These are phyloP conservation scores for Austrofundulus limnaeus DNA, from an alignment of 2,113 vertebrate genomes.

Conservation along the genomic window DNA sequence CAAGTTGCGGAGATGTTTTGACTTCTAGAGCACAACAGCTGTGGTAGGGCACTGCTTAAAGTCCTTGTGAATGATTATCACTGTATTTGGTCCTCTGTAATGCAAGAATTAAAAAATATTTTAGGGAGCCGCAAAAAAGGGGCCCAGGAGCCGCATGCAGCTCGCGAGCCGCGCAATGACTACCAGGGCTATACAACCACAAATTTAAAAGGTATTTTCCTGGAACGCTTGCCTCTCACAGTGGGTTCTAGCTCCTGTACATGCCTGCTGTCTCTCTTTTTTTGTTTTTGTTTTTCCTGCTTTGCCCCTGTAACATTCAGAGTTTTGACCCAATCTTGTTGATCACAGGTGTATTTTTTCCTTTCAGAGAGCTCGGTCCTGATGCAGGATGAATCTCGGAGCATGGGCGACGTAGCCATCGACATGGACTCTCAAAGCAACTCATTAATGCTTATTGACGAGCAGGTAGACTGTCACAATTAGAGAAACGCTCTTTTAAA, in stretches of 20 bases:
- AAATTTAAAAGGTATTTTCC: conserved; percentile 76
- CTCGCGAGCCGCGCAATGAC: conserved; percentile 72
- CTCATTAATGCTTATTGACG: conserved; percentile 80
- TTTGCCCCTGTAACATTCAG: conserved; percentile 21
- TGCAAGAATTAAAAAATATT: conserved; percentile 76
- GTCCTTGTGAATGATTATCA: conserved; percentile 68
- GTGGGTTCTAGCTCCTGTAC: conserved; percentile 61
- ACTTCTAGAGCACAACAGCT: conserved; percentile 51
- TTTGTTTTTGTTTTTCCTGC: conserved; percentile 37
- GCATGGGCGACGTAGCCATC: conserved; percentile 85
- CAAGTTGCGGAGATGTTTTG: conserved; percentile 19
- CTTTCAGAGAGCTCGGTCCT: conserved; percentile 82
- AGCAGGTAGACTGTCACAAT: conserved; percentile 79
- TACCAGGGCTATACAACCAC: conserved; percentile 78
- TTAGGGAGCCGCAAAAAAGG: conserved; percentile 81
- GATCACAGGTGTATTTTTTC: conserved; percentile 27
- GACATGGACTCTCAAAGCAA: conserved; percentile 86
- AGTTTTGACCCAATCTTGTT: conserved; percentile 21
- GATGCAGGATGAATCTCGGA: conserved; percentile 86
- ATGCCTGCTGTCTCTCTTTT: conserved; percentile 66
- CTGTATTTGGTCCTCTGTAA: conserved; percentile 76
- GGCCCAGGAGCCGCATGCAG: conserved; percentile 79
- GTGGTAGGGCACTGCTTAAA: conserved; percentile 55
- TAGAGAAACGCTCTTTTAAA: background rate
- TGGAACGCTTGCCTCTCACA: conserved; percentile 66